Conservation (phyloP, 2,113 vertebrate species). For the Stictonetta naevosa region DNA sequence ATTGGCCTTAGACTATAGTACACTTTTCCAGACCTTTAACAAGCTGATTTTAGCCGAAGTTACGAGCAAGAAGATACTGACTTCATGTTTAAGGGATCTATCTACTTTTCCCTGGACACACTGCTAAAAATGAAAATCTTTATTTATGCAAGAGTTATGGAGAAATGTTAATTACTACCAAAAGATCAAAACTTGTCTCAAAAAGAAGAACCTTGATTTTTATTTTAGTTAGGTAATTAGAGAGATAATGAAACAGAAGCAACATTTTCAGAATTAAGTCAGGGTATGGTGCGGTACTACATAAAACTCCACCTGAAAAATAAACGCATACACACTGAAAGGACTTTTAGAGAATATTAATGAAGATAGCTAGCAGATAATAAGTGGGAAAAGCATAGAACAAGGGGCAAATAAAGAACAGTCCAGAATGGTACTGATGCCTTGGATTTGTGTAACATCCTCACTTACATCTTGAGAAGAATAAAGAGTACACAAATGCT, state of each 20-base stretch:
- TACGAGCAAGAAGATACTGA: neutral
- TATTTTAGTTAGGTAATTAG: neutral
- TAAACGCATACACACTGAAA: neutral
- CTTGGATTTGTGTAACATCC: neutral
- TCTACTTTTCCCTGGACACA: neutral
- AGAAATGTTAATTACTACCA: neutral
- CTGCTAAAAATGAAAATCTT: neutral
- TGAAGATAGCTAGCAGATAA: neutral
- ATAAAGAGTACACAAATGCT: neutral
- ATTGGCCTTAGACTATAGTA: neutral
- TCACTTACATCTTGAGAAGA: neutral
- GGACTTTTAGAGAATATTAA: neutral
- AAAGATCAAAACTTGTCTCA: neutral
- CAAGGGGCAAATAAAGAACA: neutral
- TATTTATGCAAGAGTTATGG: neutral
- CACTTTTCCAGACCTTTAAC: neutral
- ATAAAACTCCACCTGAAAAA: neutral
- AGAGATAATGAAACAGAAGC: neutral
- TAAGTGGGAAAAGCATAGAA: neutral
- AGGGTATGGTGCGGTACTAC: neutral
- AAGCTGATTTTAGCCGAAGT: neutral
- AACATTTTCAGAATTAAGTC: neutral
- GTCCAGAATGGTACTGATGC: neutral
- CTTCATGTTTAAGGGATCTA: neutral
- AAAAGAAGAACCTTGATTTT: neutral